These are phyloP conservation scores for Dissostichus mawsoni DNA, from an alignment of 2,113 vertebrate species.

Conservation along the genomic window DNA sequence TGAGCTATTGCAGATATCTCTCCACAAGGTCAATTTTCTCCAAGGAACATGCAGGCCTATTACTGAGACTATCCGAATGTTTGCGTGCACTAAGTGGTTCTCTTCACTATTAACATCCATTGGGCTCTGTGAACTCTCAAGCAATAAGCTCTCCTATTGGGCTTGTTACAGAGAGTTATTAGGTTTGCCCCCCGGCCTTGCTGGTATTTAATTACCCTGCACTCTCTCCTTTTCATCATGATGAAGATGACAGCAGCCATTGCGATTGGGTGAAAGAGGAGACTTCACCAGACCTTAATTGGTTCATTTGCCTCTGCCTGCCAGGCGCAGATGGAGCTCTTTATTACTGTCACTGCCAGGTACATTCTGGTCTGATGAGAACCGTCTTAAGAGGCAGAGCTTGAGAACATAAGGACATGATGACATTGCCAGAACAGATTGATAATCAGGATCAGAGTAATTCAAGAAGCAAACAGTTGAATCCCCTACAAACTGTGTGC, in stretches of 20 bases:
- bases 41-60: background rate
- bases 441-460: background rate
- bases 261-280: slow-evolving; percentile 74
- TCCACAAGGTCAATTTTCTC: slow-evolving; percentile 38
- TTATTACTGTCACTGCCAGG: slow-evolving; percentile 75
- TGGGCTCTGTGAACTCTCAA: slow-evolving; percentile 48
- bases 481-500: background rate
- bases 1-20: slow-evolving; percentile 16
- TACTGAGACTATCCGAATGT: slow-evolving; percentile 13
- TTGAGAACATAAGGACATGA: slow-evolving; percentile 44
- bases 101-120: slow-evolving; percentile 44
- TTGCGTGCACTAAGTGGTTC: slow-evolving; percentile 31
- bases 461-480: slow-evolving; percentile 5
- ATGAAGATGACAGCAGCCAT: slow-evolving; percentile 66
- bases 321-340: slow-evolving; percentile 77
- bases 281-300: slow-evolving; percentile 72
- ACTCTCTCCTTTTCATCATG: slow-evolving; percentile 72
- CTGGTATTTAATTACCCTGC: slow-evolving; percentile 75
- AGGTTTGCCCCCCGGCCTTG: slow-evolving; percentile 64
- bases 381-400: slow-evolving; percentile 43
- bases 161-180: slow-evolving; percentile 72
- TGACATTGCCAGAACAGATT: slow-evolving; percentile 43
- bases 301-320: slow-evolving; percentile 75
- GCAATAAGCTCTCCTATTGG: slow-evolving; percentile 62
- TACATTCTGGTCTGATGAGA: slow-evolving; percentile 62